Evolutionary conservation across 2,888 invertebrate genomes (phyloP), one percentile per base, ranked within the genome.

Genomic region (Lepidocyrtoides sp.): DNA sequence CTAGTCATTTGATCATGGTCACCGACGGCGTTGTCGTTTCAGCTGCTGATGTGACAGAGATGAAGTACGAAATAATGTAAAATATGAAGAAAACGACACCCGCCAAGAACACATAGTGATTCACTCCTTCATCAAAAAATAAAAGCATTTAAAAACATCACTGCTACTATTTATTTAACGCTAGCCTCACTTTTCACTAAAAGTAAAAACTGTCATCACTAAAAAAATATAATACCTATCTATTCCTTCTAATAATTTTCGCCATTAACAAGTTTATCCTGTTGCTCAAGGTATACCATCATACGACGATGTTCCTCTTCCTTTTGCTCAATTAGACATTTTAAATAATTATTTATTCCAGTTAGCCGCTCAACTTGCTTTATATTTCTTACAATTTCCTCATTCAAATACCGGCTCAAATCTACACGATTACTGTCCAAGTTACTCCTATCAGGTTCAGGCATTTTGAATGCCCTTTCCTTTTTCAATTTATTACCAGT

Each of bases 401-500:
- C 51, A 41, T 79, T 79, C 32, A 79, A 54, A 51, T 79, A 79
- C 54, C 79, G 79, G 54, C 79, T 79, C 23, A 79, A 79, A 14
- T 79, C 79, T 17, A 2, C 79, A 54, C 79, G 5, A 54, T 20
- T 79, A 79, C 12, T 79, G 0, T 36, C 51, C 32, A 54, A 48
- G 14, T 54, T 79, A 32, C 26, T 51, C 7, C 23, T 79, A 32
- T 54, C 75, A 26, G 75, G 75, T 51, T 75, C 69, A 36, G 69
- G 75, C 75, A 75, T 75, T 48, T 26, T 75, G 75, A 75, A 12
- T 17, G 2, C 14, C 32, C 32, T 32, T 41, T 69, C 41, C 20
- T 41, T 41, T 41, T 41, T 10, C 10, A 41, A n/a, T n/a, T n/a
- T n/a, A n/a, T n/a, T n/a, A n/a, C n/a, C n/a, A n/a, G n/a, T n/a